A percentile compares a stretch with the other conserved stretches of the same genome.
Conservation (phyloP, 2,113 vertebrate genomes). For the Gavia stellata region DNA sequence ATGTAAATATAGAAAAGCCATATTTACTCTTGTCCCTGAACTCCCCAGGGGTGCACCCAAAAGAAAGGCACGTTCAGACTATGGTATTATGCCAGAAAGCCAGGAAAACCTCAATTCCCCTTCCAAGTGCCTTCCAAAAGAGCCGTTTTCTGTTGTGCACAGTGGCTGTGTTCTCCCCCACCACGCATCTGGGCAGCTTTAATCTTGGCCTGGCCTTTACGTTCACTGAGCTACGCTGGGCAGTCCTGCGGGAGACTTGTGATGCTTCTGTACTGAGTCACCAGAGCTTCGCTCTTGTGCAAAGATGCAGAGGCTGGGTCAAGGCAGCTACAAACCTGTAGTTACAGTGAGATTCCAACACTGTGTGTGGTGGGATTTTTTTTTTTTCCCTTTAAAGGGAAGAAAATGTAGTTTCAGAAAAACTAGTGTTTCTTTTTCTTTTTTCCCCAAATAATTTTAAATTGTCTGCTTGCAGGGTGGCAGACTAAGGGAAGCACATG, state of each 20-base stretch:
- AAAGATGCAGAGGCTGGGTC: background rate
- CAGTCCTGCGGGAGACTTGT: background rate
- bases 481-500: background rate
- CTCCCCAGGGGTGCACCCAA: background rate
- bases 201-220: background rate
- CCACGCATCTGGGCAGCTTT: background rate
- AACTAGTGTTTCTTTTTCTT: rapidly evolving
- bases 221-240: background rate
- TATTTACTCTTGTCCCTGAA: background rate
- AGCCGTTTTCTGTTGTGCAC: rapidly evolving
- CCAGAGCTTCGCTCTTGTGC: background rate
- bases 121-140: background rate
- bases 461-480: background rate
- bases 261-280: background rate
- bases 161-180: background rate
- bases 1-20: rapidly evolving
- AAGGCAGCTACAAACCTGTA: background rate
- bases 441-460: background rate
- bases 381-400: background rate
- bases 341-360: background rate
- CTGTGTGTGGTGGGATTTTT: background rate
- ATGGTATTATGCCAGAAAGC: background rate
- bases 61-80: background rate
- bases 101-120: background rate
- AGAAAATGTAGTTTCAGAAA: background rate